These are phyloP conservation scores for Ochotona curzoniae DNA, from an alignment of 2,113 vertebrate genomes.

Conservation along the genomic window DNA sequence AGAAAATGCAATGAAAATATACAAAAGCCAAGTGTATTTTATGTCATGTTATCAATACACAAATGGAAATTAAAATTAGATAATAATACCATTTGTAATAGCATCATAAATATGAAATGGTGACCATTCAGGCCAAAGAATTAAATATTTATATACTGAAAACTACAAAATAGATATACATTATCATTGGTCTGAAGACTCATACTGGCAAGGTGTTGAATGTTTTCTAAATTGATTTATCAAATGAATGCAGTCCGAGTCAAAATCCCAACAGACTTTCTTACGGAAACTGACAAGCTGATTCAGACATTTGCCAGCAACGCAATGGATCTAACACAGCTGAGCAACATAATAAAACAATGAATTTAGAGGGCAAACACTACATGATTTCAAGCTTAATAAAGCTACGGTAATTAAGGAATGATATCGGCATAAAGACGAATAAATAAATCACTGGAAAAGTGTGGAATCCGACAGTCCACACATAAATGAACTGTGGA, in stretches of 20 bases:
- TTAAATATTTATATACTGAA: neutral
- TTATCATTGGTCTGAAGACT: neutral
- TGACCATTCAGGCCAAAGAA: neutral
- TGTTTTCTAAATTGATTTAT: constrained; percentile 1
- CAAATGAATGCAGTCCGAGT: neutral
- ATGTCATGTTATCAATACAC: neutral
- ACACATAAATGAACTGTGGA: neutral
- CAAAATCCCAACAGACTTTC: neutral
- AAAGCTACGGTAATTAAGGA: neutral
- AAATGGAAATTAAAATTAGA: constrained; percentile 15
- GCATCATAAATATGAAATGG: neutral
- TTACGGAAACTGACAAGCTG: constrained; percentile 1
- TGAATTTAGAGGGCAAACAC: neutral
- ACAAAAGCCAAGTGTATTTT: neutral
- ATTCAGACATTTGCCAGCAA: constrained; percentile 35
- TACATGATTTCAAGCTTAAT: neutral
- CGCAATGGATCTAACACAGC: neutral
- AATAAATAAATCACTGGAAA: neutral
- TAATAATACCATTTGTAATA: neutral
- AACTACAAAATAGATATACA: neutral
- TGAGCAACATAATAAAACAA: neutral
- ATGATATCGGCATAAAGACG: neutral
- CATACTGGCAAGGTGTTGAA: neutral
- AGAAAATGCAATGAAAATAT: neutral
- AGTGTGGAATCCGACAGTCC: neutral